phyloP scores from a whole-genome alignment of 2,113 vertebrate genomes.

The human (Homo sapiens) region GRCh38 chr9:114473501-114474000 shows the following conservation, averaged over 20 bases:
- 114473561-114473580: background rate
- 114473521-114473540: background rate
- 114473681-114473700: too few relatives aligned
- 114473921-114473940: background rate
- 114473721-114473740: background rate
- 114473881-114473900: fast-evolving
- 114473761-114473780: background rate
- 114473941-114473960: background rate
- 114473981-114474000: fast-evolving
- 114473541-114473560: background rate
- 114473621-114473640: background rate
- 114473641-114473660: fast-evolving
- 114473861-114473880: background rate
- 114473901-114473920: background rate
- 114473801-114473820: background rate
- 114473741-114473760: background rate
- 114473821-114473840: background rate
- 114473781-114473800: background rate
- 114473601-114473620: background rate
- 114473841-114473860: background rate
- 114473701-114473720: background rate
- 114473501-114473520: background rate
- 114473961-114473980: background rate
- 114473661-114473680: background rate
- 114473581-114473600: fast-evolving